Conservation (phyloP, 2,797 vertebrate genomes). For the Falco berigora region DNA sequence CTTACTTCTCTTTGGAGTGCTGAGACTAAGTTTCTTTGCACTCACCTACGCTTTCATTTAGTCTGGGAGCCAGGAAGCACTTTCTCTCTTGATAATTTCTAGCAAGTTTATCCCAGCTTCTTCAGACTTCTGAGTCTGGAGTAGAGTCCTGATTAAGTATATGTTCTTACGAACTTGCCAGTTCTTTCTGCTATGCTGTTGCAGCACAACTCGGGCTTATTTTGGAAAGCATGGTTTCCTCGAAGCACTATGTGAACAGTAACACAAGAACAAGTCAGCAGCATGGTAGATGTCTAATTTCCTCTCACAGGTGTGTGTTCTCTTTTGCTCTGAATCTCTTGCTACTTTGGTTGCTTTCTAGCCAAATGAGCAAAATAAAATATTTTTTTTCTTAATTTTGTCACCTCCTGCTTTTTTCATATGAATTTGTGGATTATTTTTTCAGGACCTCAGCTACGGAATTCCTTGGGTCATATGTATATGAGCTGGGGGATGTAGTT, state of each 20-base stretch:
- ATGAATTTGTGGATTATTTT: background rate
- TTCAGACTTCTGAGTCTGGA: background rate
- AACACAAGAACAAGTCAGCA: background rate
- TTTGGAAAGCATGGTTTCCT: background rate
- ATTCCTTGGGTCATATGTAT: background rate
- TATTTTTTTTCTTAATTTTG: background rate
- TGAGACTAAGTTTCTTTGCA: background rate
- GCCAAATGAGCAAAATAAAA: background rate
- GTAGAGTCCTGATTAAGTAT: background rate
- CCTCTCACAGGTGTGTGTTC: background rate
- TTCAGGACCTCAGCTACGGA: background rate
- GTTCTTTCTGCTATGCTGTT: background rate
- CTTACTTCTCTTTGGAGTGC: background rate
- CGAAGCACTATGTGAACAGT: background rate
- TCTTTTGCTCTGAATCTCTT: background rate
- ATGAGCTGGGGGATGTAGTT: background rate
- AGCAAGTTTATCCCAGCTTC: background rate
- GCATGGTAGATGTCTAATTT: background rate
- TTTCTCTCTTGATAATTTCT: background rate
- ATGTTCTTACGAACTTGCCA: background rate
- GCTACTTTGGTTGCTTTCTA: background rate
- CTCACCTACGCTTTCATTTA: background rate
- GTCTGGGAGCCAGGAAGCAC: background rate
- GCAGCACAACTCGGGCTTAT: background rate
- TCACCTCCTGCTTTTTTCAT: background rate